Evolutionary conservation across 2,797 vertebrate species (phyloP).

Genomic region (Enteromius radiatus): DNA sequence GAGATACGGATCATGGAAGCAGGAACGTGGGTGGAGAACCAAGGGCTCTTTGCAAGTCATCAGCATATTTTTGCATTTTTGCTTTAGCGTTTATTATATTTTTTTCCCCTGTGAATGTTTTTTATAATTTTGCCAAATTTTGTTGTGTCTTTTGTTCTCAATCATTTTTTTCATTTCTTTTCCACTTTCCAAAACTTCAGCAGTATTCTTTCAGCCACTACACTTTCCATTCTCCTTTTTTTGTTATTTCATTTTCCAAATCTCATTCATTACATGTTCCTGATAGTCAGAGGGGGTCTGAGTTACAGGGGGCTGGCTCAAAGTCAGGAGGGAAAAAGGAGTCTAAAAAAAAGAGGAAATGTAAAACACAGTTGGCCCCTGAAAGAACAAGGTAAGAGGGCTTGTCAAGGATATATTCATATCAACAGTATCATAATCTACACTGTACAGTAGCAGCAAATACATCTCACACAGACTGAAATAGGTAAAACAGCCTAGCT

Average conservation of each 20-base stretch:
- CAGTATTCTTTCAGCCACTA: slow-evolving; percentile 39
- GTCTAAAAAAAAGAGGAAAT: slow-evolving; percentile 97
- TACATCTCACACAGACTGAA: background rate
- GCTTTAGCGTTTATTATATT: slow-evolving; percentile 71
- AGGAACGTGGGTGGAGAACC: background rate
- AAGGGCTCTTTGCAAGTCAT: slow-evolving; percentile 16
- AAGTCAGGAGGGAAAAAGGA: slow-evolving; percentile 93
- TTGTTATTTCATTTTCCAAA: slow-evolving; percentile 81
- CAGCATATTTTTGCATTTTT: slow-evolving; percentile 32
- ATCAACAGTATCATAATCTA: background rate
- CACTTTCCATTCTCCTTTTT: slow-evolving; percentile 59
- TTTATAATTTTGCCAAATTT: slow-evolving; percentile 67
- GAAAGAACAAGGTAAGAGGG: slow-evolving; percentile 91
- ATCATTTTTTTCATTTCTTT: slow-evolving; percentile 62
- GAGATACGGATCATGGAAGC: background rate
- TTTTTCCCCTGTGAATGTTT: slow-evolving; percentile 30
- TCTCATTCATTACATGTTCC: slow-evolving; percentile 80
- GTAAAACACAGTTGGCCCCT: slow-evolving; percentile 85
- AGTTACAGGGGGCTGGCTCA: slow-evolving; percentile 86
- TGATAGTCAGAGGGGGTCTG: slow-evolving; percentile 95
- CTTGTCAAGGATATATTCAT: slow-evolving; percentile 33
- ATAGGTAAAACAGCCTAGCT: background rate
- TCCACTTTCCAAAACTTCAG: slow-evolving; percentile 69
- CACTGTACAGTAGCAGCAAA: background rate
- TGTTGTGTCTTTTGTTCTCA: slow-evolving; percentile 61